phyloP scores from a whole-genome alignment of 1,140 invertebrate genomes.

The Solenopsis fugax region DNA sequence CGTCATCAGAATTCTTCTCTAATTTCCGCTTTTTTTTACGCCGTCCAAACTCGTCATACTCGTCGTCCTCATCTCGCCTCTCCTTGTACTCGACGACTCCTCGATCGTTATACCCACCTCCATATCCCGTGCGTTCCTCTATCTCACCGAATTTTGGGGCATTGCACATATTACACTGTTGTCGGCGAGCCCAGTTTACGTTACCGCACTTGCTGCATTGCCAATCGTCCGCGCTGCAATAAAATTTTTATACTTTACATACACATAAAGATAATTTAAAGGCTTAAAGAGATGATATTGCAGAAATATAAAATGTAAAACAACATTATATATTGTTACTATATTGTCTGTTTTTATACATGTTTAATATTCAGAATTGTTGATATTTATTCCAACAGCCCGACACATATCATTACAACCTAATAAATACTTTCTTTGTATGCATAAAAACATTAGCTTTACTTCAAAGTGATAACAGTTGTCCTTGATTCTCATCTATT shows the following conservation, averaged over 20 bases:
- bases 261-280: not conserved
- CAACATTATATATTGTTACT: not conserved
- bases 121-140: slow-evolving; percentile 93
- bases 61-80: slow-evolving; percentile 93
- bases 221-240: slow-evolving; percentile 99
- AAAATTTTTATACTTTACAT: slow-evolving; percentile 4
- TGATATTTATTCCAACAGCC: slow-evolving; percentile 1
- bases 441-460: not conserved
- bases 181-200: slow-evolving; percentile 99
- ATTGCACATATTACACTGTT: slow-evolving; percentile 99
- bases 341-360: not conserved
- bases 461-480: not conserved
- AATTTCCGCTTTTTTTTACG: slow-evolving; percentile 92
- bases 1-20: slow-evolving; percentile 84
- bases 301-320: slow-evolving; percentile 44
- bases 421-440: not conserved
- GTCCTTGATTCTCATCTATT: not conserved
- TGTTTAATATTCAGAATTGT: not conserved
- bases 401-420: not conserved
- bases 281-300: not conserved
- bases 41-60: slow-evolving; percentile 98
- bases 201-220: slow-evolving; percentile 99
- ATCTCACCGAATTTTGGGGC: slow-evolving; percentile 98
- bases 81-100: slow-evolving; percentile 97
- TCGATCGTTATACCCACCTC: slow-evolving; percentile 97